Percentiles rank a stretch among this genome's conserved stretches.
phyloP scores from a whole-genome alignment of 2,797 vertebrate species.

The Lates japonicus region DNA sequence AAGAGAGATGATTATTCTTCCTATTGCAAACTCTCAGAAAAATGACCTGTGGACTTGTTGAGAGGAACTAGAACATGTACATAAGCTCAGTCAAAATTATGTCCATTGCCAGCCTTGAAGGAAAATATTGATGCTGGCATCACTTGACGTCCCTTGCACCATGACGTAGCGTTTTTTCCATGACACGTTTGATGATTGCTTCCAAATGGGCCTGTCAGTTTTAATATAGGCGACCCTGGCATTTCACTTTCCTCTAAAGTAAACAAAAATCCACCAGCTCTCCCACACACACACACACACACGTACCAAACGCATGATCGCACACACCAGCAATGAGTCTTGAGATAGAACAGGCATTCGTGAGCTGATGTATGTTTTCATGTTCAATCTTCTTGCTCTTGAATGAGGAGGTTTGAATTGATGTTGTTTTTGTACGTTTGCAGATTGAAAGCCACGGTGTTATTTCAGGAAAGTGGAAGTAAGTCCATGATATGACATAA shows the following conservation, averaged over 20 bases:
- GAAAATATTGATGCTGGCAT: slow-evolving; percentile 88
- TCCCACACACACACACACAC: slow-evolving; percentile 54
- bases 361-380: slow-evolving; percentile 83
- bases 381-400: slow-evolving; percentile 74
- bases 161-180: slow-evolving; percentile 87
- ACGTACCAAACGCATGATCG: slow-evolving; percentile 62
- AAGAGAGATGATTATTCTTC: slow-evolving; percentile 27
- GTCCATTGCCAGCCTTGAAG: slow-evolving; percentile 72
- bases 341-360: slow-evolving; percentile 81
- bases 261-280: slow-evolving; percentile 81
- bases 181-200: slow-evolving; percentile 89
- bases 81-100: slow-evolving; percentile 69
- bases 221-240: slow-evolving; percentile 81
- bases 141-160: slow-evolving; percentile 71
- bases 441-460: slow-evolving; percentile 76
- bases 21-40: slow-evolving; percentile 24
- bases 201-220: slow-evolving; percentile 88
- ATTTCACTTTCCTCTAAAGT: slow-evolving; percentile 84
- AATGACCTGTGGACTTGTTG: slow-evolving; percentile 49
- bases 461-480: slow-evolving; percentile 74
- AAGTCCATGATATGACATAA: slow-evolving; percentile 63
- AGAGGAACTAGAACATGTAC: slow-evolving; percentile 66
- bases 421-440: slow-evolving; percentile 79
- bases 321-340: slow-evolving; percentile 74
- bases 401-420: slow-evolving; percentile 62